A percentile compares a stretch with the other conserved stretches of the same genome.
These are phyloP conservation scores for Metridium senile DNA, from an alignment of 92 coral and sea anemone genomes.

Conservation along the genomic window DNA sequence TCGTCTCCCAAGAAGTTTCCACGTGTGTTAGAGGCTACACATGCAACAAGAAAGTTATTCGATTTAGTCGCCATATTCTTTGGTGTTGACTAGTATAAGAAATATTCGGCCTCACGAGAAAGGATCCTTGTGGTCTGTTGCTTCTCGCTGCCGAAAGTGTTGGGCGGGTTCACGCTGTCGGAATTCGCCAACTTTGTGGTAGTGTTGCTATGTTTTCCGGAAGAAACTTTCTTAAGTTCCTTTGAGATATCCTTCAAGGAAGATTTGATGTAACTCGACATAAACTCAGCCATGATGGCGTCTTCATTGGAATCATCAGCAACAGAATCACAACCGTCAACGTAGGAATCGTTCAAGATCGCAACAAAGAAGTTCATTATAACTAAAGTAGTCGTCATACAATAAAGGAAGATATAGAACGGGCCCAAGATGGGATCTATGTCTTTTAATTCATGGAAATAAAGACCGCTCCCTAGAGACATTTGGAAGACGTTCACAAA, in stretches of 20 bases:
- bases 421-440: conserved; percentile 72
- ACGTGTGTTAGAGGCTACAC: no score
- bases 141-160: background rate
- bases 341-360: conserved; percentile 85
- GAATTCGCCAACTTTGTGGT: no score
- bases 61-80: no score
- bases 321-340: conserved; percentile 53
- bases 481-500: conserved; percentile 77
- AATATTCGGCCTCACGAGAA: background rate
- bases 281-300: conserved; percentile 54
- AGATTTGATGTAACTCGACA: conserved; percentile 36
- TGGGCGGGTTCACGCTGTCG: background rate
- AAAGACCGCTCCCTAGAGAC: conserved; percentile 74
- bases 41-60: no score
- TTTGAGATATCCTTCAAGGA: conserved; percentile 52
- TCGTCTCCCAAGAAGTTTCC: no score
- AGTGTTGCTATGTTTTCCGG: no score
- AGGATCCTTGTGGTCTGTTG: background rate
- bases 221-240: conserved; percentile 32
- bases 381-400: conserved; percentile 58
- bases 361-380: conserved; percentile 84
- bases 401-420: conserved; percentile 66
- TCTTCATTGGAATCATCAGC: conserved; percentile 47
- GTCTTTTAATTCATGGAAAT: conserved; percentile 54
- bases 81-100: background rate